Evolutionary conservation across 2,888 invertebrate species (phyloP), one percentile per base, ranked within the genome.

Genomic region (Microctonus aethiopoides): DNA sequence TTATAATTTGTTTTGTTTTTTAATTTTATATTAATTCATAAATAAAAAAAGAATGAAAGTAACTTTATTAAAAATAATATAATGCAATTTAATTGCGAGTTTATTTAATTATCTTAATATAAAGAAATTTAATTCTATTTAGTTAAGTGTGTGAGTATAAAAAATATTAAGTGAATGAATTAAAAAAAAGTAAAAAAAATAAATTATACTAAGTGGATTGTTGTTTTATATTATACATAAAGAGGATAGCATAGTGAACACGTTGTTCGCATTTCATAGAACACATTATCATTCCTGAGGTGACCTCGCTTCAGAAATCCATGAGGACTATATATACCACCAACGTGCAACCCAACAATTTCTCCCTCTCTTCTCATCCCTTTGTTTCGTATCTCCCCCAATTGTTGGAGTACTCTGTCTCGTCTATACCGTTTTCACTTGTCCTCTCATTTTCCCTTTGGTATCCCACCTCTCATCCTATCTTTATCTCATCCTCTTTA

Each of bases 251-350:
- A 20, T 36, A 32, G 36, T 20, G 16, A 32, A 20, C 32, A 62
- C 51, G 29, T 62, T 11, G 10, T 46, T 62, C 29, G 46, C 16
- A 62, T 62, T 62, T 62, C 29, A 62, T 62, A 62, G 29, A 62
- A 62, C 20, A 32, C 39, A 51, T 62, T 39, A 41, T 61, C 41
- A 62, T 62, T 62, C 46, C 5, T 62, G 62, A 51, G 26, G 62
- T 62, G 16, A 62, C 32, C 62, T 46, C 9, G 5, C 41, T 51
- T 51, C 16, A 13, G 10, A 51, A 62, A 34, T 13, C 39, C 24
- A 54, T 54, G 54, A 41, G 24, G 11, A 34, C 60, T 13, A 46
- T 5, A 46, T 5, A 46, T 16, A 16, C 46, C 16, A 46, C n/a
- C 7, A 61, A 34, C 16, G 22, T 22, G 22, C 16, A 61, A 61